Conservation (phyloP, 2,113 vertebrate species). For the Turdus rufiventris region DNA sequence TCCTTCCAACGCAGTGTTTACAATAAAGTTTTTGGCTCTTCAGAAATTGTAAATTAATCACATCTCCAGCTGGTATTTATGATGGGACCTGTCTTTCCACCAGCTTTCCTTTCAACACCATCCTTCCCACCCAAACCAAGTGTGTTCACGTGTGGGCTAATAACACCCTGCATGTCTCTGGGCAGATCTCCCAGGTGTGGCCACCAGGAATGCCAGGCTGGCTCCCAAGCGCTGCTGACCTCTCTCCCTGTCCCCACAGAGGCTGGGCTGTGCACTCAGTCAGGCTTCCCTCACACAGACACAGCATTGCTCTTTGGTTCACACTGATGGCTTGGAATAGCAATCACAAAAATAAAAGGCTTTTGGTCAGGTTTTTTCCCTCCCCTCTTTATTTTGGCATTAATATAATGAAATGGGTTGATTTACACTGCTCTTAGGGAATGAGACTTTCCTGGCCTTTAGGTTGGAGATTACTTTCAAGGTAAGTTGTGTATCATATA, state of each 20-base stretch:
- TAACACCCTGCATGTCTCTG: fast-evolving
- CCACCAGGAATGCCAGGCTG: neutral
- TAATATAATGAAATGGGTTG: neutral
- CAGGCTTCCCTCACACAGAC: neutral
- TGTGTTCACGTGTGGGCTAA: neutral
- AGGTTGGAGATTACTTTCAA: neutral
- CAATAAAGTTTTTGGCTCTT: neutral
- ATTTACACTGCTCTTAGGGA: neutral
- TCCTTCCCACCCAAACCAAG: neutral
- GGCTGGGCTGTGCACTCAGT: neutral
- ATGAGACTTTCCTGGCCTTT: neutral
- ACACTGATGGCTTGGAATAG: neutral
- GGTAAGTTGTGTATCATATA: neutral
- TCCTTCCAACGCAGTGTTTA: neutral
- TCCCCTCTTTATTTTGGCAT: neutral
- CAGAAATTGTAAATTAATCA: neutral
- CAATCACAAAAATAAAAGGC: neutral
- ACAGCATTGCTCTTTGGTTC: fast-evolving
- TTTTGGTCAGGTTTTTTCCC: fast-evolving
- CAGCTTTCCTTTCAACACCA: neutral
- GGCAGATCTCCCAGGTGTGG: neutral
- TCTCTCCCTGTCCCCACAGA: neutral
- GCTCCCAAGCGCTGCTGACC: neutral
- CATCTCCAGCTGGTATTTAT: neutral
- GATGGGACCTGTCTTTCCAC: neutral